Evolutionary conservation across 2,888 invertebrate genomes (phyloP).

Genomic region (Ischnura elegans): DNA sequence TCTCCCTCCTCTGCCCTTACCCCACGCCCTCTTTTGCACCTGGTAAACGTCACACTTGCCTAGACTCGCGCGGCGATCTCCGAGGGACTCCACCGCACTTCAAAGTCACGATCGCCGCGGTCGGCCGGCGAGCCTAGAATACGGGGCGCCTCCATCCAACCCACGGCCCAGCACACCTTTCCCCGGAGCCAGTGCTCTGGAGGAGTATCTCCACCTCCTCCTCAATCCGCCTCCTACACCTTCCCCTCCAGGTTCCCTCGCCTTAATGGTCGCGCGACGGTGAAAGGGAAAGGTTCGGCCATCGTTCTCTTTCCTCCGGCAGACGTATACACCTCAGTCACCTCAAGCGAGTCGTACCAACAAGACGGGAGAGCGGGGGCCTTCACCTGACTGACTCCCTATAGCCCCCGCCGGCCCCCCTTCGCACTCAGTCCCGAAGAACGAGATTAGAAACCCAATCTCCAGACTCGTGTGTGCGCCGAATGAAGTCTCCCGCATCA

Average conservation of each 20-base stretch:
- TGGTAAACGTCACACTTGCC: slow-evolving; percentile 10
- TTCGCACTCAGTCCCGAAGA: not conserved
- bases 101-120: not conserved
- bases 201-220: slow-evolving; percentile 24
- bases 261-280: slow-evolving; percentile 37
- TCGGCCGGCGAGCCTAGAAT: slow-evolving; percentile 29
- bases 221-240: not conserved
- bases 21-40: slow-evolving; percentile 47
- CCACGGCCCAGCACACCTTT: not conserved
- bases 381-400: slow-evolving; percentile 11
- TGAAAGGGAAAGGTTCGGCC: slow-evolving; percentile 64
- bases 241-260: not conserved
- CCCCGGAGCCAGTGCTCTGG: not conserved
- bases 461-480: not conserved
- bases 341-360: slow-evolving; percentile 13
- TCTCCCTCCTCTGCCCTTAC: not conserved
- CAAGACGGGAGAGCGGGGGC: slow-evolving; percentile 30
- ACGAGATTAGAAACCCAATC: slow-evolving; percentile 8
- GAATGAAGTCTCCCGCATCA: slow-evolving; percentile 21
- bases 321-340: slow-evolving; percentile 21
- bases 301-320: slow-evolving; percentile 48
- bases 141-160: not conserved
- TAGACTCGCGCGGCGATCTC: slow-evolving; percentile 13
- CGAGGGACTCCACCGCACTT: not conserved
- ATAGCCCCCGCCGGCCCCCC: not conserved